Base-by-base conservation (phyloP, 1,140 invertebrate genomes). In the Nephotettix cincticeps region DNA sequence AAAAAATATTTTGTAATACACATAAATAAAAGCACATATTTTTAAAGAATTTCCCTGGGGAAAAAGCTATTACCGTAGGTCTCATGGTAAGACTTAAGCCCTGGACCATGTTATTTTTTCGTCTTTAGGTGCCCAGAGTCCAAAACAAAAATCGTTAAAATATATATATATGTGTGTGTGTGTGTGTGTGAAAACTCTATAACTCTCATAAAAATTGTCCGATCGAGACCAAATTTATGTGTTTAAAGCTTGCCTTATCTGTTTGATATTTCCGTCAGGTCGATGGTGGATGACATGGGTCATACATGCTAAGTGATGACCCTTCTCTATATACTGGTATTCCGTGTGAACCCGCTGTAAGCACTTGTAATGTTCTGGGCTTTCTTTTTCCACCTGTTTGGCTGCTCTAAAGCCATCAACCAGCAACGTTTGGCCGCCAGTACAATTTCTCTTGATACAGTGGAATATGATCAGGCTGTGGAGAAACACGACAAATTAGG, bases 341-440 rank as follows among this genome's bases (percentile, higher is more conserved):
- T 88, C 84, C 27, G 91, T 78, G 1, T 82, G 77, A 27, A 83
- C 84, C 1, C 76, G 82, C 0, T 81, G 83, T 2, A 93, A 80
- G 21, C 85, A 77, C 3, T 87, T 75, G 73, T 86, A 92, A 43
- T 84, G 82, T 1, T 83, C 77, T 3, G 85, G 85, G 77, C 82
- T 75, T 1, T 76, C 23, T 80, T 72, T 45, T 81, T 84, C 21
- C 93, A 77, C 66, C 83, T 78, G n/a, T 82, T 28, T 76, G 0
- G 89, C 90, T 21, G 84, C 88, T 70, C 86, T 81, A 76, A 91
- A 88, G 0, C 90, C 90, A 76, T 93, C 91, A 0, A 89, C 86
- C 13, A 92, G 79, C 28, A 90, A 78, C 1, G 86, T 91, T 68
- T 91, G 84, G 0, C 91, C 91, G 0, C 91, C 91, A 0, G 74